Percentiles rank a stretch among this genome's conserved stretches.
phyloP scores from a whole-genome alignment of 2,888 invertebrate species.

The Callyntrura sp. region DNA sequence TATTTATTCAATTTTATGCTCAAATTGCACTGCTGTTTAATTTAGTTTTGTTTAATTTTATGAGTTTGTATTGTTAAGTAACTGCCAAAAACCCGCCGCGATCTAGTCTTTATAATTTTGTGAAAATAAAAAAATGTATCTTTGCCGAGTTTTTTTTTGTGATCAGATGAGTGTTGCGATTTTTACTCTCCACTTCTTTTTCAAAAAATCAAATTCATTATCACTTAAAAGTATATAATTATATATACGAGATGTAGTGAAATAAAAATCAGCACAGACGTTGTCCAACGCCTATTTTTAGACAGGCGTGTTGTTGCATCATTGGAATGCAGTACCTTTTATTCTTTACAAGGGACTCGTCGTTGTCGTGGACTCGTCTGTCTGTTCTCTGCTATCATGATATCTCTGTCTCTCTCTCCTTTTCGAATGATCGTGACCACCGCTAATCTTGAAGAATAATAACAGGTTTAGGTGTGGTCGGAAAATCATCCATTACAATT shows the following conservation, averaged over 20 bases:
- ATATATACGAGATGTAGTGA: not conserved
- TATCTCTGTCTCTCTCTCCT: not conserved
- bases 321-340: slow-evolving; percentile 10
- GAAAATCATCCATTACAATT: not conserved
- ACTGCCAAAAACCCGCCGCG: not conserved
- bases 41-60: slow-evolving; percentile 19
- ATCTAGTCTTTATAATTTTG: not conserved
- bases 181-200: not conserved
- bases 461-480: slow-evolving; percentile 40
- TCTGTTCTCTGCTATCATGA: not conserved
- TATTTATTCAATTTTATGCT: not conserved
- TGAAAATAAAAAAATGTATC: slow-evolving; percentile 21
- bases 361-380: not conserved
- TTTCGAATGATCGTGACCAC: not conserved
- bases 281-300: slow-evolving; percentile 13
- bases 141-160: not conserved
- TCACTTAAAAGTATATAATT: slow-evolving; percentile 5
- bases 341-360: not conserved
- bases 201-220: not conserved
- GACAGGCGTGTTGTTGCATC: not conserved
- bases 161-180: not conserved
- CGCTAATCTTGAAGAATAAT: not conserved
- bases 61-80: not conserved
- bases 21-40: not conserved
- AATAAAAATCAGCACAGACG: not conserved